These are phyloP conservation scores for Neosilurus mollespiculum DNA, from an alignment of 2,797 vertebrate genomes.

Conservation along the genomic window DNA sequence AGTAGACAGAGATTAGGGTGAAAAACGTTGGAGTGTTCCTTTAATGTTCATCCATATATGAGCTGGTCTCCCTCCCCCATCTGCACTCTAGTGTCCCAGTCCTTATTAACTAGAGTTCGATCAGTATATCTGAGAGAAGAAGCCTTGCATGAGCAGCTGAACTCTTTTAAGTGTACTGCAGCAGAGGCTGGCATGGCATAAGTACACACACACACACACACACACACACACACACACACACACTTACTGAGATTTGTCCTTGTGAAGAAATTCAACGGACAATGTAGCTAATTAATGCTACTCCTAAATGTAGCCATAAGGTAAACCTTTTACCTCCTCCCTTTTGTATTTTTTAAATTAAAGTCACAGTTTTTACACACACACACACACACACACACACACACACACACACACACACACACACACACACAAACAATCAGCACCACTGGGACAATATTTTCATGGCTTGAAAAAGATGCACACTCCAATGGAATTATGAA, in stretches of 20 bases:
- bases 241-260: background rate
- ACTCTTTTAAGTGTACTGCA: slow-evolving; percentile 1
- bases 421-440: background rate
- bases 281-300: background rate
- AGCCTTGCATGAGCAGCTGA: slow-evolving; percentile 5
- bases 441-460: background rate
- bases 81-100: background rate
- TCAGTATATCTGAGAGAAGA: slow-evolving; percentile 14
- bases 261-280: background rate
- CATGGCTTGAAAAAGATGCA: background rate
- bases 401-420: slow-evolving; percentile 1
- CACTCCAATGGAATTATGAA: background rate
- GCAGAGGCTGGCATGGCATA: background rate
- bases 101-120: slow-evolving; percentile 22
- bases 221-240: background rate
- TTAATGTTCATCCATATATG: slow-evolving; percentile 16
- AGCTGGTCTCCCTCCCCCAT: slow-evolving; percentile 10
- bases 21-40: slow-evolving; percentile 8
- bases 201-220: background rate
- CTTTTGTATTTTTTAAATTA: background rate
- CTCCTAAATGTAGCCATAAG: background rate
- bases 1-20: background rate
- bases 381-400: slow-evolving; percentile 9
- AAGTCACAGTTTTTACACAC: background rate
- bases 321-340: background rate